Conservation (phyloP, 2,797 vertebrate species). For the Poecilia gillii region DNA sequence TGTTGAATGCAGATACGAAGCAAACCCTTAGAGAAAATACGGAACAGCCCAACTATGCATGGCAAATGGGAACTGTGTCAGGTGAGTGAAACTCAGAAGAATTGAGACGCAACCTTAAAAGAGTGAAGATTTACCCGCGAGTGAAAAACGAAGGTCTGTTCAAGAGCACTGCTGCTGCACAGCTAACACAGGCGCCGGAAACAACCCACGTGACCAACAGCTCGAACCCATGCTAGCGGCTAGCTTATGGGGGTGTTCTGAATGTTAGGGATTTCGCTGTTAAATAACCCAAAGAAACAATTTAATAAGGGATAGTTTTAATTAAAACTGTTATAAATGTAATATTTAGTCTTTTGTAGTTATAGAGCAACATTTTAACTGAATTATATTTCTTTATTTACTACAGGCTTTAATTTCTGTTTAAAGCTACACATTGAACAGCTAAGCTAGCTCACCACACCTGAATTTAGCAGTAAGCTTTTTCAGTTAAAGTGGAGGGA, state of each 20-base stretch:
- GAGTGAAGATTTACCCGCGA: slow-evolving; percentile 23
- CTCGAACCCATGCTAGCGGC: slow-evolving; percentile 24
- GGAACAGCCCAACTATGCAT: not conserved
- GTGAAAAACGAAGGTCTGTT: slow-evolving; percentile 21
- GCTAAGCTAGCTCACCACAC: not conserved
- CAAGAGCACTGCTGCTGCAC: slow-evolving; percentile 36
- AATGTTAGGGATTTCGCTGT: not conserved
- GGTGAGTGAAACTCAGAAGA: not conserved
- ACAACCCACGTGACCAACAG: slow-evolving; percentile 5
- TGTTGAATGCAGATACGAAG: not conserved
- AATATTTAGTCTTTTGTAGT: not conserved
- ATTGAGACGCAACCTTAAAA: not conserved
- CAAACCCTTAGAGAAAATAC: fast-evolving
- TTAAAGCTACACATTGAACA: not conserved
- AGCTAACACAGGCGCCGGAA: slow-evolving; percentile 27
- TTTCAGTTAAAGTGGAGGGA: not conserved
- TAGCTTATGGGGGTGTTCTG: not conserved
- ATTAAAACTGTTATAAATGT: not conserved
- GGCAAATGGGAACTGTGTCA: not conserved
- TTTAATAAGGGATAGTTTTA: not conserved
- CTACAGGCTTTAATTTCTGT: not conserved
- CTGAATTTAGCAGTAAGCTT: not conserved
- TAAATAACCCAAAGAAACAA: not conserved
- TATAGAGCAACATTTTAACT: not conserved
- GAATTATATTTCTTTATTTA: not conserved